These are phyloP conservation scores for Ptilorrhoa leucosticta DNA, from an alignment of 2,113 vertebrate species.

Conservation along the genomic window DNA sequence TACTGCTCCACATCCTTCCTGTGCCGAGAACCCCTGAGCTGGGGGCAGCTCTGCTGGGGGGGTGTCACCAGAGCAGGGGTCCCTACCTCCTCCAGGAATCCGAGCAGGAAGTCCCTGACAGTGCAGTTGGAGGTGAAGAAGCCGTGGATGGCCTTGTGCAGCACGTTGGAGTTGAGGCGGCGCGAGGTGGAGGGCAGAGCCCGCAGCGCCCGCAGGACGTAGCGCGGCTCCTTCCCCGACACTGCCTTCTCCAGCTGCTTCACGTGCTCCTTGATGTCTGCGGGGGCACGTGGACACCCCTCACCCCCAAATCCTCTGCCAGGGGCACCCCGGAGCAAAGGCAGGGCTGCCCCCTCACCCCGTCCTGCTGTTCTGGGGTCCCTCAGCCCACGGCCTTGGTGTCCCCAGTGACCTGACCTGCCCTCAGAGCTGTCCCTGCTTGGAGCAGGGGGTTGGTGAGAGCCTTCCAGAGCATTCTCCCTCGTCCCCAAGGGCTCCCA, in stretches of 20 bases:
- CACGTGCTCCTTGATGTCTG: constrained; percentile 96
- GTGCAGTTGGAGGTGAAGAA: constrained; percentile 89
- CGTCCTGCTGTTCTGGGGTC: rapidly evolving
- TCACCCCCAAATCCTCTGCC: background rate
- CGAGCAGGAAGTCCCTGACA: constrained; percentile 85
- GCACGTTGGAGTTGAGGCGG: constrained; percentile 89
- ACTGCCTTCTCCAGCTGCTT: constrained; percentile 97
- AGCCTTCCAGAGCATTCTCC: too few relatives aligned
- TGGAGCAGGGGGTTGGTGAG: background rate
- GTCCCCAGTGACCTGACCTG: background rate
- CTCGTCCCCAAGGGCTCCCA: background rate
- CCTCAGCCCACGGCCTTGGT: rapidly evolving
- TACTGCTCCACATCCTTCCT: background rate
- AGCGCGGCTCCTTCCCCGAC: constrained; percentile 92
- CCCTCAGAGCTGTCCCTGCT: rapidly evolving
- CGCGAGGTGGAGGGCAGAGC: constrained; percentile 93
- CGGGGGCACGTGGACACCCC: background rate
- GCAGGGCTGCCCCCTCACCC: rapidly evolving
- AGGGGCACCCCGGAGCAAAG: rapidly evolving
- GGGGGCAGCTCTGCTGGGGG: background rate
- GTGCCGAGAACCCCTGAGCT: background rate
- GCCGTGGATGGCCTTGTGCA: constrained; percentile 87
- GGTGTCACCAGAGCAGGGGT: background rate
- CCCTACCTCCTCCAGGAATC: constrained; percentile 90
- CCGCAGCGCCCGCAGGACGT: constrained; percentile 87